Evolutionary conservation across 2,888 invertebrate species (phyloP).

Genomic region (Andrena flavipes): DNA sequence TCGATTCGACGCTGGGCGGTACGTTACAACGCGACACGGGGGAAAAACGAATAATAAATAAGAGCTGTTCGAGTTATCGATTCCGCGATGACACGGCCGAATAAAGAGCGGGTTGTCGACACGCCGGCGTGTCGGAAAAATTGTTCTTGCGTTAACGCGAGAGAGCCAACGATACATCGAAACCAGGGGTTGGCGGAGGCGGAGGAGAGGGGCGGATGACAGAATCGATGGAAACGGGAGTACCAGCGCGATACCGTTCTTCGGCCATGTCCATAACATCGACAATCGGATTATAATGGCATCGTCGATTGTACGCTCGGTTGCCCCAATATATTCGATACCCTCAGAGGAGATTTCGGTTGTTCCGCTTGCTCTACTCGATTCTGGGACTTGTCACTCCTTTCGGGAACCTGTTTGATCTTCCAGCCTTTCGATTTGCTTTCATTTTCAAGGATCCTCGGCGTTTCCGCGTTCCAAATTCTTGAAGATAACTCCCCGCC

Average conservation of each 20-base stretch:
- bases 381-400: not conserved
- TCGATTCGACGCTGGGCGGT: not conserved
- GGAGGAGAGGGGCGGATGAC: not conserved
- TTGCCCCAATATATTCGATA: constrained; percentile 26
- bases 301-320: constrained; percentile 20
- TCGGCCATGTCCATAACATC: constrained; percentile 38
- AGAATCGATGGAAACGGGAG: not conserved
- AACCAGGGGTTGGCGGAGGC: too few relatives aligned
- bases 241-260: constrained; percentile 1
- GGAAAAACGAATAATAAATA: constrained; percentile 56
- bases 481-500: not conserved
- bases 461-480: not conserved
- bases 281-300: constrained; percentile 58
- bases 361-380: constrained; percentile 19
- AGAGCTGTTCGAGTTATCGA: constrained; percentile 55
- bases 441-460: not conserved
- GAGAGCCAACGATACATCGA: constrained; percentile 10
- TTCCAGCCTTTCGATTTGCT: not conserved
- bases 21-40: not conserved
- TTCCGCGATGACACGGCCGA: constrained; percentile 52
- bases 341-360: constrained; percentile 9
- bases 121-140: constrained; percentile 53
- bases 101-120: constrained; percentile 43
- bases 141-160: constrained; percentile 55
- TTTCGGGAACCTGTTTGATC: not conserved